Base-by-base conservation (phyloP, 2,888 invertebrate species). In the Troides aeacus region DNA sequence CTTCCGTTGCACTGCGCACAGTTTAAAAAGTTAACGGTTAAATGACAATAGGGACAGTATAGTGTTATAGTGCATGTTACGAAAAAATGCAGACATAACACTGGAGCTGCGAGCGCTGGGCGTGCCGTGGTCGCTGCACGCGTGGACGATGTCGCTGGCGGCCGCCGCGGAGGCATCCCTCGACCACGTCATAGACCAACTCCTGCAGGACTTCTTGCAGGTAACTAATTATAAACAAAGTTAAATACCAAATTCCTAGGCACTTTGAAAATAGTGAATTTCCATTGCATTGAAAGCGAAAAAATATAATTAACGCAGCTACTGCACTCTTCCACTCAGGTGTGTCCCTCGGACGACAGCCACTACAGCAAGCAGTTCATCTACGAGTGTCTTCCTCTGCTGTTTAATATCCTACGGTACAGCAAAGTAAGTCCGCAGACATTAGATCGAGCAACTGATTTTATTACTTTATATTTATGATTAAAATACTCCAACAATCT, bases 51-150 rank as follows among this genome's bases (percentile, higher is more conserved):
- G 3, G 30, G 5, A 30, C 30, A 30, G 30, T 30, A 30, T 30
- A 30, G 30, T 30, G 30, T 30, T 30, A 30, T 30, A 30, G 30
- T 39, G 10, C 39, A 39, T 39, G 10, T 39, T 10, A 39, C 39
- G 39, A 39, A 39, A 39, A 4, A 39, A 39, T 53, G 15, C 80
- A 95, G 98, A 98, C 81, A 96, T 98, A 75, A 97, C 98, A 0
- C 93, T 98, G 79, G 98, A 98, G 82, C 93, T 98, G 50, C 94
- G 97, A 70, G 96, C 96, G 57, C 88, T 97, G 65, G 97, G 97
- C 42, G 96, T 98, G 17, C 96, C 97, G 4, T 98, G 98, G 98
- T 97, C 97, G 0, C 87, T 98, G 36, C 97, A 98, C 84, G 97
- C 97, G 76, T 98, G 98, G 98, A 97, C 97, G 93, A 95, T 97